phyloP scores from a whole-genome alignment of 2,888 invertebrate species.

The Ornithoptera priamus region DNA sequence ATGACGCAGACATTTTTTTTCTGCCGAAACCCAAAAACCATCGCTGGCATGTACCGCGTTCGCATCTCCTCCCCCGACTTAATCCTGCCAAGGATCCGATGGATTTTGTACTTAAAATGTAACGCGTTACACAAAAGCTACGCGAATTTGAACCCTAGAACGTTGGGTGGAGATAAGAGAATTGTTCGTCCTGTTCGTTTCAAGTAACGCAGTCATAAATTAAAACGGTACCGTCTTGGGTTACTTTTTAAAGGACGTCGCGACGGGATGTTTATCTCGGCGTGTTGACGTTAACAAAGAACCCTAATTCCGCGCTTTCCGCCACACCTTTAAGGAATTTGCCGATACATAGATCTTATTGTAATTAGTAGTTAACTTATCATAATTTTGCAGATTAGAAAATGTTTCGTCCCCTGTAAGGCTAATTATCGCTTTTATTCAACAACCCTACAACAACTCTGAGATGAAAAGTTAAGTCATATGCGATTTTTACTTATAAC shows the following conservation, averaged over 20 bases:
- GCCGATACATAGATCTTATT: slow-evolving; percentile 6
- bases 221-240: slow-evolving; percentile 29
- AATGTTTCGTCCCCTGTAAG: too few species aligned
- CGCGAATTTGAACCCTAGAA: slow-evolving; percentile 10
- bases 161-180: not conserved
- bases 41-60: slow-evolving; percentile 26
- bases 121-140: slow-evolving; percentile 8
- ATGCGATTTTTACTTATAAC: too few species aligned
- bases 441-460: too few species aligned
- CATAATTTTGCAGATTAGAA: too few species aligned
- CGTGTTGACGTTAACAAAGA: slow-evolving; percentile 30
- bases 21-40: slow-evolving; percentile 21
- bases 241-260: slow-evolving; percentile 30
- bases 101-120: slow-evolving; percentile 29
- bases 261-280: slow-evolving; percentile 30
- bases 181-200: slow-evolving; percentile 5
- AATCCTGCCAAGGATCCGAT: slow-evolving; percentile 30
- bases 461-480: too few species aligned
- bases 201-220: slow-evolving; percentile 30
- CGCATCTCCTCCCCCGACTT: slow-evolving; percentile 17
- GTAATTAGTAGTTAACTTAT: slow-evolving; percentile 10
- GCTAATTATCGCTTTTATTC: too few species aligned
- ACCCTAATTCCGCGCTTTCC: slow-evolving; percentile 28
- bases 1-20: slow-evolving; percentile 29
- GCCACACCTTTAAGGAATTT: slow-evolving; percentile 20